Conservation (phyloP, 1,140 invertebrate species). For the Drosophila subpulchrella region DNA sequence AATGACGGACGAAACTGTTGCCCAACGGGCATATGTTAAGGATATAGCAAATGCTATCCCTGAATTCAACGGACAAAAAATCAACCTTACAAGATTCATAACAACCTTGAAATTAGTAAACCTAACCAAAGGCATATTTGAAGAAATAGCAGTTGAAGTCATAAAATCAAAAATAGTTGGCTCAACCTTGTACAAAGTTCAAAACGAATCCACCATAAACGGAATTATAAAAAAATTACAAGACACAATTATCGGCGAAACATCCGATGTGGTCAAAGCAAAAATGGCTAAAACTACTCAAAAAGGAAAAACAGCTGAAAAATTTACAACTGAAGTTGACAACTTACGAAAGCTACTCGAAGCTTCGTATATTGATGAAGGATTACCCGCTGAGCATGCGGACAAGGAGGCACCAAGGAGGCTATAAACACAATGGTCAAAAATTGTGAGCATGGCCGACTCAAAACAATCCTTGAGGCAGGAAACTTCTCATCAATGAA, state of each 20-base stretch:
- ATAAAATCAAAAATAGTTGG: constrained; percentile 8
- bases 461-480: no score
- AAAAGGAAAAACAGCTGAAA: not conserved
- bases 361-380: constrained; percentile 1
- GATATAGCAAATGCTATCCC: constrained; percentile 1
- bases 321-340: not conserved
- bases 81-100: not conserved
- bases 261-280: no score
- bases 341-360: not conserved
- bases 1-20: not conserved
- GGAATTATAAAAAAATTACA: no score
- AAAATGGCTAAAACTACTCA: no score
- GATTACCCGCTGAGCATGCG: not conserved
- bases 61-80: constrained; percentile 5
- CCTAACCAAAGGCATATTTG: not conserved
- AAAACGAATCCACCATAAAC: no score
- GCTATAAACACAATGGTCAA: no score
- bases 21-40: constrained; percentile 8
- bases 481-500: no score
- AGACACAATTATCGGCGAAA: no score
- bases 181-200: no score
- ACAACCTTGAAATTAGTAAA: not conserved
- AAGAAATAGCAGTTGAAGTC: constrained; percentile 2
- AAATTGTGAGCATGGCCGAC: no score
- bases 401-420: not conserved